Evolutionary conservation across 2,113 vertebrate species (phyloP), one percentile per base, ranked within the genome.

Genomic region (Aspiorhynchus laticeps): DNA sequence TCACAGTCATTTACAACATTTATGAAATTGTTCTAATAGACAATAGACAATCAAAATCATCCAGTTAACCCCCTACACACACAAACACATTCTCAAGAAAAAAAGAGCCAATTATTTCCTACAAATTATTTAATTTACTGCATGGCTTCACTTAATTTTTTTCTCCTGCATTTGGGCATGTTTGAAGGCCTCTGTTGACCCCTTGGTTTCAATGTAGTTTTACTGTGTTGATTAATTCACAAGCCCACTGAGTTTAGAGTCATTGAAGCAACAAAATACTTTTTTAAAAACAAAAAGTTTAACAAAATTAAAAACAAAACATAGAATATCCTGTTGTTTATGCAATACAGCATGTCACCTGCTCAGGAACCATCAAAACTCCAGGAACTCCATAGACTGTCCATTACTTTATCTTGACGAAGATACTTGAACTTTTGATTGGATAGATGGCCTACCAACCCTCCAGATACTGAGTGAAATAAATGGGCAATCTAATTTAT

Each of bases 61-160:
- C 38, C 24, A 74, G 36, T 43, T 43, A 10, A 87, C n/a, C 51
- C 31, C 53, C 36, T 36, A 74, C 51, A 38, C 53, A 76, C 21
- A 83, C 76, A 85, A 24, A 83, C 2, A 56, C 73, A 89, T 43
- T 48, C 11, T 36, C 10, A 28, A 3, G 28, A 33, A 53, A 65
- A 76, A 88, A 65, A 83, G 14, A 81, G 36, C 19, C 89, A 85
- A 86, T 88, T 90, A 88, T 90, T 84, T 90, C 59, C 38, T 87
- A 75, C 31, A 84, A 86, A 83, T 88, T 61, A 80, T 91, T 87
- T 87, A 83, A 89, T 89, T 89, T 91, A 85, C 78, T 67, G 61
- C 85, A 89, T 87, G 87, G 76, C 83, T 91, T 81, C 67, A 67
- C 83, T 48, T 28, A 53, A 26, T 11, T 43, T 86, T 81, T 83